Conservation (phyloP, 2,888 invertebrate genomes). For the Hesperia comma region DNA sequence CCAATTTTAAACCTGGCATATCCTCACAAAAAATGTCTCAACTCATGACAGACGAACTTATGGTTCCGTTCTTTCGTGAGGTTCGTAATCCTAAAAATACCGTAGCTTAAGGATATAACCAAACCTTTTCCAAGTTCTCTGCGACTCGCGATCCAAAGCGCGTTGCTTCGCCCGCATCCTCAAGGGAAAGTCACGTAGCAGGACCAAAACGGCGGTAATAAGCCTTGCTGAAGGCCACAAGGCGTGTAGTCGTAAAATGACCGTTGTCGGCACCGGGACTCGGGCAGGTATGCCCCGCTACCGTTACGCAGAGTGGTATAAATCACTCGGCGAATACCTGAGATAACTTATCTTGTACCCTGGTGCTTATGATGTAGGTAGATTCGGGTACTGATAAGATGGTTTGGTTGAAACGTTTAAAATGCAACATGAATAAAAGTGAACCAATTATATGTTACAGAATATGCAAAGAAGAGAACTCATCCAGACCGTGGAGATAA, state of each 20-base stretch:
- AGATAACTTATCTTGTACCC: constrained; percentile 3
- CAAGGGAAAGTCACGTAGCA: constrained; percentile 23
- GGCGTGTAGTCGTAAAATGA: constrained; percentile 12
- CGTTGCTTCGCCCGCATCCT: constrained; percentile 4
- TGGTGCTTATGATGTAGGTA: not conserved
- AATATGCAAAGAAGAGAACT: not conserved
- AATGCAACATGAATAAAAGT: not conserved
- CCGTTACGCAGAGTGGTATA: constrained; percentile 12
- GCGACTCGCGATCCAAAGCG: not conserved
- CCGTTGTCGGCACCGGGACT: constrained; percentile 5
- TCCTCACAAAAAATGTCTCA: too few relatives aligned
- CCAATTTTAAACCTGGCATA: too few relatives aligned
- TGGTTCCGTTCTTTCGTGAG: too few relatives aligned
- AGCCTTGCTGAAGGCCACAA: constrained; percentile 23
- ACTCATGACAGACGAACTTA: too few relatives aligned
- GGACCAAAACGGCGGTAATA: constrained; percentile 30
- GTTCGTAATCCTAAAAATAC: too few relatives aligned
- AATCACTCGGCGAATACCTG: constrained; percentile 9
- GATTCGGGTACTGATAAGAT: too few relatives aligned
- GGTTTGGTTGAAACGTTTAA: too few relatives aligned
- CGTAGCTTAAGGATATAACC: too few relatives aligned
- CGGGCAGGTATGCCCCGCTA: constrained; percentile 14
- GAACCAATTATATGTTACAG: too few relatives aligned
- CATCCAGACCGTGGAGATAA: not conserved
- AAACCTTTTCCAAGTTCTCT: too few relatives aligned